phyloP scores from a whole-genome alignment of 1,140 invertebrate species.

The Drosophila kurseongensis region DNA sequence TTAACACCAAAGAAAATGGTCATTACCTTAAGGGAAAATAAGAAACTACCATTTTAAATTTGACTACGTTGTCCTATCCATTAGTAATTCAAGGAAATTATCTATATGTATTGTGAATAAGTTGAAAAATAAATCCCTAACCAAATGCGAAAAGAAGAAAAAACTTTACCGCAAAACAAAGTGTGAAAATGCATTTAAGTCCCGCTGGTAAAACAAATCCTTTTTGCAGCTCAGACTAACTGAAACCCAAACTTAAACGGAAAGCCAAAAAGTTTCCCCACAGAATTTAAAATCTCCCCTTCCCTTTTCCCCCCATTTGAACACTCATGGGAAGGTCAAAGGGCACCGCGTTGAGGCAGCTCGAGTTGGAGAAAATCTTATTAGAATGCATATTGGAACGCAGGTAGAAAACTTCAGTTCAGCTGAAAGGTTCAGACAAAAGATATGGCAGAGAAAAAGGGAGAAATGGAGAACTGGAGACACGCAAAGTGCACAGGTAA shows the following conservation, averaged over 20 bases:
- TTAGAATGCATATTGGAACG: constrained; percentile 63
- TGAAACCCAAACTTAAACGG: constrained; percentile 14
- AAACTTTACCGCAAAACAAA: constrained; percentile 1
- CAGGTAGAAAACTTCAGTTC: constrained; percentile 65
- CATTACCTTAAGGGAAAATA: too few relatives aligned
- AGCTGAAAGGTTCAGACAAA: constrained; percentile 21
- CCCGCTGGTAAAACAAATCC: constrained; percentile 11
- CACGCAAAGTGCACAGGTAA: constrained; percentile 72
- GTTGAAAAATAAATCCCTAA: neutral
- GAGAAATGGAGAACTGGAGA: constrained; percentile 8
- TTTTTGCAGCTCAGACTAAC: constrained; percentile 24
- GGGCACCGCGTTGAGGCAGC: constrained; percentile 49
- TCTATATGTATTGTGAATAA: constrained; percentile 1
- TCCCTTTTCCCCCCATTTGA: neutral
- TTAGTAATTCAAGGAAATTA: neutral
- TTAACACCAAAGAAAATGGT: too few relatives aligned
- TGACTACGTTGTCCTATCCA: neutral
- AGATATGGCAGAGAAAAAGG: constrained; percentile 1
- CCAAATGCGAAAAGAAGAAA: neutral
- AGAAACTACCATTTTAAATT: neutral
- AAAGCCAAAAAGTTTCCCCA: constrained; percentile 35
- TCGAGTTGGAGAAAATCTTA: constrained; percentile 62
- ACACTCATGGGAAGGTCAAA: constrained; percentile 26
- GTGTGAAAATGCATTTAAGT: constrained; percentile 25
- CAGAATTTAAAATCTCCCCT: constrained; percentile 18